phyloP scores from a whole-genome alignment of 1,140 invertebrate genomes.

The Pteromalus puparum region DNA sequence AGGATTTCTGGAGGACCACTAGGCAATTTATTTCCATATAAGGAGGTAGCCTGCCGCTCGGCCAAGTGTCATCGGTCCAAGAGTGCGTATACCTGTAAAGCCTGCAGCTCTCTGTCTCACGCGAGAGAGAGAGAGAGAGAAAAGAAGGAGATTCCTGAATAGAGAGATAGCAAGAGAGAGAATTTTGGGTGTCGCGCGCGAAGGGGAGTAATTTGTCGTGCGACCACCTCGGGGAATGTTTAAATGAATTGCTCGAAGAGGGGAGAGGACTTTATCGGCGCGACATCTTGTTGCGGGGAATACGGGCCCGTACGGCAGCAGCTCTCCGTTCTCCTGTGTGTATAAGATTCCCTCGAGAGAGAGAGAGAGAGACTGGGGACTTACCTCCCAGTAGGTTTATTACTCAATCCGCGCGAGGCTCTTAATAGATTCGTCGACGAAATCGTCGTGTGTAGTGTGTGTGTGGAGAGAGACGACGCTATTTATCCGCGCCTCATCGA shows the following conservation, averaged over 20 bases:
- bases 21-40: conserved; percentile 50
- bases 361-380: conserved; percentile 62
- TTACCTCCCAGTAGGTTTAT: conserved; percentile 75
- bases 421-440: conserved; percentile 73
- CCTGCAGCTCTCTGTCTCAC: neutral
- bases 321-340: conserved; percentile 37
- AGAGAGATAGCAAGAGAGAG: conserved; percentile 64
- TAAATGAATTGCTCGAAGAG: conserved; percentile 73
- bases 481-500: conserved; percentile 39
- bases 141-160: conserved; percentile 67
- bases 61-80: conserved; percentile 44
- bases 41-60: too few relatives aligned
- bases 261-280: conserved; percentile 71
- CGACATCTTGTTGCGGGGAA: conserved; percentile 71
- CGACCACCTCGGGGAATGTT: conserved; percentile 76
- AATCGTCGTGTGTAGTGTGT: conserved; percentile 26
- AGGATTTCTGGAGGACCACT: conserved; percentile 47
- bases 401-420: conserved; percentile 71
- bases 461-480: too few relatives aligned
- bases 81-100: conserved; percentile 50
- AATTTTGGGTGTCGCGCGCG: conserved; percentile 63
- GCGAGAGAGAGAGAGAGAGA: conserved; percentile 31
- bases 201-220: conserved; percentile 75
- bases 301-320: conserved; percentile 20
- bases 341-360: conserved; percentile 30